Base-by-base conservation (phyloP, 2,113 vertebrate species). In the Mirounga angustirostris region DNA sequence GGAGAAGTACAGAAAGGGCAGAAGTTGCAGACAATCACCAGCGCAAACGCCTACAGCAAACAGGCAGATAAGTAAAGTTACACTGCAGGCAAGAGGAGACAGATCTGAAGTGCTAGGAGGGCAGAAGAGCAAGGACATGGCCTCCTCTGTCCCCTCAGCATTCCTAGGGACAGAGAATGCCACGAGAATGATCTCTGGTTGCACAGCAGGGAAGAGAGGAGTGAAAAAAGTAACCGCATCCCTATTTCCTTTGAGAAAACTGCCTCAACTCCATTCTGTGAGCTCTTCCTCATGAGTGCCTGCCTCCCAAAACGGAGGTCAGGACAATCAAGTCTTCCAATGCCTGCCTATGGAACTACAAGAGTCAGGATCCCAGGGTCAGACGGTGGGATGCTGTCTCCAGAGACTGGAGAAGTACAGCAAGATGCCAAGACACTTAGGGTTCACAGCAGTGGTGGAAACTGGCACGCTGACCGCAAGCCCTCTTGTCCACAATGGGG, bases 201-300 rank as follows among this genome's bases (percentile, higher is more conserved):
- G 26, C 74, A 84, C 6, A 59, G 8, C 14, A 52, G 22, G 21
- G 28, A 82, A 14, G 54, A 74, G 8, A 46, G 81, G 26, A 33
- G 8, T 0, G 1, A 7, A 56, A 3, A 50, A 58, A 1, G 16
- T 21, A 13, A 61, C 0, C 40, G 15, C 54, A 59, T 18, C 46
- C 36, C 0, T 0, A 16, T 21, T 65, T 82, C 83, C 67, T 89
- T 56, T 22, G 24, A 85, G 78, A 80, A 79, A 84, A 84, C 7
- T 13, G 22, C 52, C 56, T 26, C 18, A 4, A 12, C 19, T 19
- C 15, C 83, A 28, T 2, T 10, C 9, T 33, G 22, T 36, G 59
- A 28, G 0, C 8, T 56, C 43, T 87, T 19, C 22, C 0, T 21
- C 50, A 22, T 19, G 58, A 56, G 33, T 3, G 67, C 19, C 22